phyloP scores from a whole-genome alignment of 2,888 invertebrate genomes.

The Drosophila subsilvestris region DNA sequence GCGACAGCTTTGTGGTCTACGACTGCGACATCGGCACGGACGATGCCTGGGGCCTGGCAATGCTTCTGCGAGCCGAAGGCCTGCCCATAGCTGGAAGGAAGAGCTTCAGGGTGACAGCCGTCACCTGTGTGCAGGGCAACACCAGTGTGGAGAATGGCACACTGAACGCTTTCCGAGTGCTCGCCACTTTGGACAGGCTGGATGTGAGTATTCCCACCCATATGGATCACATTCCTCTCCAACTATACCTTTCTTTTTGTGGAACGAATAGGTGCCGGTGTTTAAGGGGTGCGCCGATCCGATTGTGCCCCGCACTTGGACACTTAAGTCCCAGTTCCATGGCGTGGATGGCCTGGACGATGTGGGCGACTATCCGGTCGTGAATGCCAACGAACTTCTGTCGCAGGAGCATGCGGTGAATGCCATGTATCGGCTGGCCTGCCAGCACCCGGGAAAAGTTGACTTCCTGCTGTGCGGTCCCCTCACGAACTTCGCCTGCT shows the following conservation, averaged over 20 bases:
- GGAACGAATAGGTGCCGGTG: slow-evolving; percentile 64
- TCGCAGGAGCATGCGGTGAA: slow-evolving; percentile 86
- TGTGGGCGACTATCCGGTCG: slow-evolving; percentile 84
- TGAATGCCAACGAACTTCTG: slow-evolving; percentile 81
- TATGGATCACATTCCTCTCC: not conserved
- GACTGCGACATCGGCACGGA: slow-evolving; percentile 87
- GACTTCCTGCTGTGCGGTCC: slow-evolving; percentile 89
- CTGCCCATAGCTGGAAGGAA: slow-evolving; percentile 2
- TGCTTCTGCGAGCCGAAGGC: slow-evolving; percentile 85
- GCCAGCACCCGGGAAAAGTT: slow-evolving; percentile 85
- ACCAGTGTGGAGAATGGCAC: slow-evolving; percentile 88
- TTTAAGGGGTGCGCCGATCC: slow-evolving; percentile 66
- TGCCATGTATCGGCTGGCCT: slow-evolving; percentile 86
- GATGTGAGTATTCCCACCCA: slow-evolving; percentile 85
- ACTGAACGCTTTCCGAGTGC: slow-evolving; percentile 88
- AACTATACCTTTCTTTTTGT: not conserved
- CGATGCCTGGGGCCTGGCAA: slow-evolving; percentile 87
- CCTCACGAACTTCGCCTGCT: slow-evolving; percentile 91
- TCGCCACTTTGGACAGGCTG: slow-evolving; percentile 86
- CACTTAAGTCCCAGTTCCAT: slow-evolving; percentile 74
- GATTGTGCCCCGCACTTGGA: slow-evolving; percentile 75
- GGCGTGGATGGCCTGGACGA: slow-evolving; percentile 90
- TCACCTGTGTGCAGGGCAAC: slow-evolving; percentile 91
- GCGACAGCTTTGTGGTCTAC: slow-evolving; percentile 84
- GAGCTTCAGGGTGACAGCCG: slow-evolving; percentile 85